These are phyloP conservation scores for Drosophila neocordata DNA, from an alignment of 1,140 invertebrate genomes.

Conservation along the genomic window DNA sequence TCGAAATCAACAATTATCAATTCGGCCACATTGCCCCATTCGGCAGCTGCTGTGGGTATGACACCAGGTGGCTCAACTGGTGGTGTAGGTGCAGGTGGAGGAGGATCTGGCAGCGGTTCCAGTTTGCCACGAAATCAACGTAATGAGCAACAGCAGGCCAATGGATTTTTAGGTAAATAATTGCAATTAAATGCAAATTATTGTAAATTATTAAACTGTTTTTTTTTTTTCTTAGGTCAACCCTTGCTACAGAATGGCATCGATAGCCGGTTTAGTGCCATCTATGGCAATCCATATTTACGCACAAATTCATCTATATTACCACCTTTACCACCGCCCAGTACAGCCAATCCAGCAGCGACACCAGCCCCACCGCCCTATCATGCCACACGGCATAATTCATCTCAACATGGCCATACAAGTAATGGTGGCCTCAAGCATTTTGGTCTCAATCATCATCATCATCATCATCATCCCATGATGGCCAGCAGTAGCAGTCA, in stretches of 20 bases:
- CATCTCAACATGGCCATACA: slow-evolving; percentile 46
- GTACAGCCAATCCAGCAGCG: slow-evolving; percentile 89
- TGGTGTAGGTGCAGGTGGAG: background rate
- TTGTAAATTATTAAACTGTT: too few species aligned
- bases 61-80: background rate
- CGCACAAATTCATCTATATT: slow-evolving; percentile 84
- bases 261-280: slow-evolving; percentile 93
- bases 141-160: slow-evolving; percentile 62
- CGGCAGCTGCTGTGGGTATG: slow-evolving; percentile 34
- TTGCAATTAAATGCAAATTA: too few species aligned
- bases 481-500: slow-evolving; percentile 7
- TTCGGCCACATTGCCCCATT: slow-evolving; percentile 76
- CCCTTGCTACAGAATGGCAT: slow-evolving; percentile 85
- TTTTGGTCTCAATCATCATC: slow-evolving; percentile 28
- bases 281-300: slow-evolving; percentile 94
- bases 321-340: slow-evolving; percentile 83
- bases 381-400: slow-evolving; percentile 81
- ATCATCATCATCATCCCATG: slow-evolving; percentile 10
- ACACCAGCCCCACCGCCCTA: slow-evolving; percentile 91
- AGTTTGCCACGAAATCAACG: slow-evolving; percentile 77
- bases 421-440: slow-evolving; percentile 69
- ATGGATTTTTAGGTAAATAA: slow-evolving; percentile 77
- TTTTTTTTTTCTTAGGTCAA: slow-evolving; percentile 78
- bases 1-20: slow-evolving; percentile 53
- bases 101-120: slow-evolving; percentile 40